Conservation (phyloP, 2,113 vertebrate species). For the Grantiella picta region DNA sequence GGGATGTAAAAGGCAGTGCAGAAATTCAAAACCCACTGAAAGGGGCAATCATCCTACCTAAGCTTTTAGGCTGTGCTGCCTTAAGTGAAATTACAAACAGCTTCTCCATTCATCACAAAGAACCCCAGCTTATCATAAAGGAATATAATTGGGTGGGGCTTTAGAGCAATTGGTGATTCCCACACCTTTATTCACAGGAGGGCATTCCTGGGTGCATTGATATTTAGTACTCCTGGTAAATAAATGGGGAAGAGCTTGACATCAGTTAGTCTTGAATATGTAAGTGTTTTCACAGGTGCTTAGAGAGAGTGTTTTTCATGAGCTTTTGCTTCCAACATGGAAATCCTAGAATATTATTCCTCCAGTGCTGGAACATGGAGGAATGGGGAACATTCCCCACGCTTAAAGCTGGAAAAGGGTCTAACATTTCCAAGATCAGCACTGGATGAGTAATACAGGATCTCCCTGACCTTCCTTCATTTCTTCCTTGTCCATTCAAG, state of each 20-base stretch:
- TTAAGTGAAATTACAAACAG: neutral
- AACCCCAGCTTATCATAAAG: neutral
- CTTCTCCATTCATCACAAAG: neutral
- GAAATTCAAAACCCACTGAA: neutral
- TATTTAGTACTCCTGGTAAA: neutral
- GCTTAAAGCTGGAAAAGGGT: neutral
- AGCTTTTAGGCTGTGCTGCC: neutral
- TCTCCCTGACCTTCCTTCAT: neutral
- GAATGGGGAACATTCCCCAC: too few species aligned
- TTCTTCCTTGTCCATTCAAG: neutral
- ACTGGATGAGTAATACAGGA: neutral
- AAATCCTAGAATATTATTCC: neutral
- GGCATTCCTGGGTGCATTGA: neutral
- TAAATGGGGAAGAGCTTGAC: neutral
- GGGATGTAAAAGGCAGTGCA: neutral
- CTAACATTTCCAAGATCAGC: neutral
- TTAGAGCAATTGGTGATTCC: neutral
- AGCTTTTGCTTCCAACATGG: conserved; percentile 1
- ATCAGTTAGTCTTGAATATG: neutral
- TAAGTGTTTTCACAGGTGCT: conserved; percentile 6
- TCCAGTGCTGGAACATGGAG: neutral
- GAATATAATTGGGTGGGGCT: neutral
- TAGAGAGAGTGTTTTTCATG: neutral
- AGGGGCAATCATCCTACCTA: neutral
- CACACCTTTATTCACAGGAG: neutral